Percentiles rank a stretch among this genome's conserved stretches.
Conservation (phyloP, 35 echinoderm and acorn worm genomes). For the Apostichopus californicus region DNA sequence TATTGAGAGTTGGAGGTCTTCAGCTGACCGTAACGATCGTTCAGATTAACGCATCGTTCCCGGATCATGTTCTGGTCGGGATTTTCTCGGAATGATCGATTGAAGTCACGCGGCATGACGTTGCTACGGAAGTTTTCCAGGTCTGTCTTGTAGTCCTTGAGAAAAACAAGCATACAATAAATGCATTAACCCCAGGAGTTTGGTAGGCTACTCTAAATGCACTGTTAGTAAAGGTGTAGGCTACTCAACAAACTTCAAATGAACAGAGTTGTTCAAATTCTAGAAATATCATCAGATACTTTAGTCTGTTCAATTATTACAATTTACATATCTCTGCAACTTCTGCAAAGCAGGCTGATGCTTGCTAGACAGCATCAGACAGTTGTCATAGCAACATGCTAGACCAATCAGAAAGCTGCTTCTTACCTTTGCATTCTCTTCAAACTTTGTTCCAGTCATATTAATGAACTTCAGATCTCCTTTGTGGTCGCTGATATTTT, state of each 20-base stretch:
- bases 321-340: no score
- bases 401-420: no score
- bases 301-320: no score
- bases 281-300: no score
- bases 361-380: no score
- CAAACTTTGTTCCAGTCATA: constrained; percentile 93
- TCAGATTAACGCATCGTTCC: constrained; percentile 60
- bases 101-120: constrained; percentile 81
- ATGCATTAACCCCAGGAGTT: no score
- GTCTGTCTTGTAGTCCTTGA: constrained; percentile 82
- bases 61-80: constrained; percentile 78
- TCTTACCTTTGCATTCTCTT: constrained; percentile 82
- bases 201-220: no score
- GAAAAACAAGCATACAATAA: neutral
- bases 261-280: no score
- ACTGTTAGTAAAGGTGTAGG: no score
- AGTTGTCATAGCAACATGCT: no score
- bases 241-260: no score
- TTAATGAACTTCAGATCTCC: constrained; percentile 96
- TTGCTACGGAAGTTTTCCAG: constrained; percentile 80
- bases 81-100: constrained; percentile 81
- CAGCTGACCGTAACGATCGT: constrained; percentile 80
- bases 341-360: no score
- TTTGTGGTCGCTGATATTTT: constrained; percentile 95
- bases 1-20: constrained; percentile 62